Percentiles rank a stretch among this genome's conserved stretches.
phyloP scores from a whole-genome alignment of 2,888 invertebrate species.

The Euplexia lucipara region DNA sequence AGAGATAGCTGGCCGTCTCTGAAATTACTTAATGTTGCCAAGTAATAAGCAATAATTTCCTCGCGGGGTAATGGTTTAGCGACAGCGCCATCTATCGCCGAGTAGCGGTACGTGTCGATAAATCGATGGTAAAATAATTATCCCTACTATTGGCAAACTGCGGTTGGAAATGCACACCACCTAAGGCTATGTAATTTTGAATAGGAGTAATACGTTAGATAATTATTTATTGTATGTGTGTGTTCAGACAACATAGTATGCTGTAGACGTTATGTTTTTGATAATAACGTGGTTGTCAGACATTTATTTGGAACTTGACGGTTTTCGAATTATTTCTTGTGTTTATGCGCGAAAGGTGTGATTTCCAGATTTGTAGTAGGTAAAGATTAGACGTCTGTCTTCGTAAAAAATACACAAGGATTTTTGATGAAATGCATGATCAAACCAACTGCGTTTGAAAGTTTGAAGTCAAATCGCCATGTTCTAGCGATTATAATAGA shows the following conservation, averaged over 20 bases:
- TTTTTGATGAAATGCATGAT: no score
- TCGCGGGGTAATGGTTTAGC: conserved; percentile 58
- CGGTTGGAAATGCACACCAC: conserved; percentile 56
- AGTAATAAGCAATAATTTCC: conserved; percentile 68
- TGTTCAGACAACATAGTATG: neutral
- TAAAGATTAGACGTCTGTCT: neutral
- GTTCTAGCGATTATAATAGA: no score
- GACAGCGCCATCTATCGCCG: conserved; percentile 83
- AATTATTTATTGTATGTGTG: conserved; percentile 50
- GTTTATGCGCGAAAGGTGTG: neutral
- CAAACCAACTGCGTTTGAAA: no score
- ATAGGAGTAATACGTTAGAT: conserved; percentile 60
- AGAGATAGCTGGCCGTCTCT: conserved; percentile 50
- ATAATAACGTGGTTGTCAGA: conserved; percentile 19
- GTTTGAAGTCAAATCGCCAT: no score
- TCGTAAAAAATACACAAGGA: neutral
- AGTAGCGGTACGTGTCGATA: conserved; percentile 77
- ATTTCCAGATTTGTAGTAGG: neutral
- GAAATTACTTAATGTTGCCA: conserved; percentile 62
- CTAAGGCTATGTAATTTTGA: conserved; percentile 76
- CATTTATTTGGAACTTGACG: conserved; percentile 18
- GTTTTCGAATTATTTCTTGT: neutral
- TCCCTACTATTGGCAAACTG: conserved; percentile 57
- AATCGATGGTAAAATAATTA: conserved; percentile 79
- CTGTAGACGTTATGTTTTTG: conserved; percentile 18